Evolutionary conservation across 2,113 vertebrate species (phyloP), one percentile per base, ranked within the genome.

Genomic region (Tragelaphus strepsiceros): DNA sequence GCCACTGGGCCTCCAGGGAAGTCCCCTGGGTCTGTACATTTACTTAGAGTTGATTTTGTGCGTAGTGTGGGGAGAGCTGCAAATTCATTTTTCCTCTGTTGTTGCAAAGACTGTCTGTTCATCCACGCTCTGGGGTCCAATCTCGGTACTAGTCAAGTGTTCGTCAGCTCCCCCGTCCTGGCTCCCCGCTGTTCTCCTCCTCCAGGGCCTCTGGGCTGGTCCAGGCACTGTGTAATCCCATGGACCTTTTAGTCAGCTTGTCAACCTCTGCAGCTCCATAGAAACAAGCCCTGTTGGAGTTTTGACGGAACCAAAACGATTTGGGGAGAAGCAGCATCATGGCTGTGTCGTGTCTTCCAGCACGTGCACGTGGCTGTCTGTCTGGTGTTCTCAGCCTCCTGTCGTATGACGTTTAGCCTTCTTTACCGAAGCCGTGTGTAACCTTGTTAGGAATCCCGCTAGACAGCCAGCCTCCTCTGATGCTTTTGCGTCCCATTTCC

Each of bases 341-440:
- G 0, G 5, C 3, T 5, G 12, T 4, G 0, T 2, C 1, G 10
- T 30, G 0, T 24, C 30, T 30, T 17, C 81, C 43, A 0, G 1
- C 16, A 2, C 1, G 7, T 2, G 67, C 0, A 4, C 2, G 0
- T 3, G 49, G 59, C 21, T 14, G 0, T 7, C 39, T 5, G 6
- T 0, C 4, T 24, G 22, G 0, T 3, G 54, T 26, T 43, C 17
- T 90, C 4, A 4, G 2, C 16, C 21, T 58, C 93, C 35, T 7
- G 53, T 16, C 1, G 0, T 6, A 0, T 2, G 2, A 12, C 1
- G 5, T 5, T 15, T 8, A 11, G 26, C 8, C 46, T 67, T 53
- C 49, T 58, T 6, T 11, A 1, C 6, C 0, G 61, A 13, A 17
- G 61, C 1, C 19, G 6, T 1, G 19, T 2, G 5, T 3, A 0